phyloP scores from a whole-genome alignment of 2,113 vertebrate species.

The Oryctolagus cuniculus region mOryCun1.1 NC_091438.1:144740501-144741000 shows the following conservation, averaged over 20 bases:
- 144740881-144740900: conserved; percentile 52
- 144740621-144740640: no score
- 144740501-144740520: no score
- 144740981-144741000: not conserved
- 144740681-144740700: no score
- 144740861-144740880: not conserved
- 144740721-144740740: not conserved
- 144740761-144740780: conserved; percentile 13
- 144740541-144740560: no score
- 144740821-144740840: not conserved
- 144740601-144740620: no score
- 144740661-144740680: no score
- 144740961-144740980: not conserved
- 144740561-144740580: no score
- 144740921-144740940: conserved; percentile 26
- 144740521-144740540: no score
- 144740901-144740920: conserved; percentile 40
- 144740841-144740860: not conserved
- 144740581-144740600: no score
- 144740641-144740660: no score
- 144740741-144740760: not conserved
- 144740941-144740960: not conserved
- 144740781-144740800: conserved; percentile 48
- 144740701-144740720: not conserved
- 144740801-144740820: not conserved